Evolutionary conservation across 1,140 invertebrate species (phyloP).

Genomic region (Sinella curviseta): DNA sequence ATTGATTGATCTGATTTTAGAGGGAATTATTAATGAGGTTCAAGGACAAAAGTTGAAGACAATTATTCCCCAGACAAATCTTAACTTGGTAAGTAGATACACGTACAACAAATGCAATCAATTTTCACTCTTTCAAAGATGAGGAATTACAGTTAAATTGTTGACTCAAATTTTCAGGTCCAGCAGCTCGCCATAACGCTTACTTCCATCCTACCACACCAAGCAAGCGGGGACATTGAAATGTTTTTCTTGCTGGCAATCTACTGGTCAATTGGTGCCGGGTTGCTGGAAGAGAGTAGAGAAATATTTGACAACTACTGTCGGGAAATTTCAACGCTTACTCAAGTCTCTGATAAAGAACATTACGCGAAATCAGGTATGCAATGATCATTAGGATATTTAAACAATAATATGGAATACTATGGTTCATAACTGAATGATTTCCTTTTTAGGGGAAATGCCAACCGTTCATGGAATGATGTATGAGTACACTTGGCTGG

Average conservation of each 20-base stretch:
- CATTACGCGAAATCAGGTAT: constrained; percentile 65
- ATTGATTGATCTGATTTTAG: constrained; percentile 71
- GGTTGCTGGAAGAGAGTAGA: constrained; percentile 68
- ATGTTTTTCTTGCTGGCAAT: constrained; percentile 73
- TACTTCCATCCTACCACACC: constrained; percentile 64
- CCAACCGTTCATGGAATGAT: constrained; percentile 67
- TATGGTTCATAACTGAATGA: not conserved
- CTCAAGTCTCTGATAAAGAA: constrained; percentile 67
- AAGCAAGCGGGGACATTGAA: constrained; percentile 59
- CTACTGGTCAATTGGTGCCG: constrained; percentile 81
- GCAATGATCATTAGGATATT: constrained; percentile 81
- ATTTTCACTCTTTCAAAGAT: no score
- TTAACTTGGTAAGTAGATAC: constrained; percentile 72
- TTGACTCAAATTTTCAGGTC: constrained; percentile 59
- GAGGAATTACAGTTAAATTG: not conserved
- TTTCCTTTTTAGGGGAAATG: constrained; percentile 62
- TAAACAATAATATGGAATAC: constrained; percentile 57
- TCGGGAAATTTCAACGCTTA: constrained; percentile 72
- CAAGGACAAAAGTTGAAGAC: constrained; percentile 73
- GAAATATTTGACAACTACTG: constrained; percentile 75
- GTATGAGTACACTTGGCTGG: constrained; percentile 79
- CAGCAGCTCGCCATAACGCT: constrained; percentile 79
- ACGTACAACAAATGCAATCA: not conserved
- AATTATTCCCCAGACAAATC: constrained; percentile 76
- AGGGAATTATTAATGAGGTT: constrained; percentile 69